Conservation (phyloP, 2,113 vertebrate species). For the Corvus moneduloides region DNA sequence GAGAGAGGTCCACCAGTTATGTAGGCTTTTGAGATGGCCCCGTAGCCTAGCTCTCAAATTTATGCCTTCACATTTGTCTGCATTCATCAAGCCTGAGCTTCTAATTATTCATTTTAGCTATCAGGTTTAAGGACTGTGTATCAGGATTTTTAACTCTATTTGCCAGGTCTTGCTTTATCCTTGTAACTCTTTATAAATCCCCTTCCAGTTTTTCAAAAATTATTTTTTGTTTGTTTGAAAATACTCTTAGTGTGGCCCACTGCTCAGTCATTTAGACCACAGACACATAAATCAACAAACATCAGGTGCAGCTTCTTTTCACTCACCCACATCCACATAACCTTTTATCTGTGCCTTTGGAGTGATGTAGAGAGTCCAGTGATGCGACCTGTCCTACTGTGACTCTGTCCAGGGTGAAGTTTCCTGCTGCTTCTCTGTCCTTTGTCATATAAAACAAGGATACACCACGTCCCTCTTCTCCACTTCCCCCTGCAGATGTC, state of each 20-base stretch:
- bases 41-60: neutral
- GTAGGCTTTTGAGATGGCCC: neutral
- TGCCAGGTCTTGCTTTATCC: neutral
- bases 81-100: neutral
- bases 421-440: neutral
- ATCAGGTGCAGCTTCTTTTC: neutral
- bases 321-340: neutral
- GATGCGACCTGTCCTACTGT: neutral
- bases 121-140: neutral
- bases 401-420: neutral
- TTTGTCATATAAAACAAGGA: neutral
- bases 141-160: neutral
- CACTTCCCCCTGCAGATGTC: neutral
- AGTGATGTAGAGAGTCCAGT: neutral
- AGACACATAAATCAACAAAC: neutral
- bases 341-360: neutral
- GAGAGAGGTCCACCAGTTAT: neutral
- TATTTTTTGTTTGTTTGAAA: neutral
- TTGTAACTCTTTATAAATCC: neutral
- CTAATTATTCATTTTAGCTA: neutral
- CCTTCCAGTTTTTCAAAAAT: neutral
- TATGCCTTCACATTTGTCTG: neutral
- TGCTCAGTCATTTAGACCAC: neutral
- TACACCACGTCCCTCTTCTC: neutral
- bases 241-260: neutral